These are phyloP conservation scores for Oryzias celebensis DNA, from an alignment of 2,113 vertebrate genomes.

Conservation along the genomic window DNA sequence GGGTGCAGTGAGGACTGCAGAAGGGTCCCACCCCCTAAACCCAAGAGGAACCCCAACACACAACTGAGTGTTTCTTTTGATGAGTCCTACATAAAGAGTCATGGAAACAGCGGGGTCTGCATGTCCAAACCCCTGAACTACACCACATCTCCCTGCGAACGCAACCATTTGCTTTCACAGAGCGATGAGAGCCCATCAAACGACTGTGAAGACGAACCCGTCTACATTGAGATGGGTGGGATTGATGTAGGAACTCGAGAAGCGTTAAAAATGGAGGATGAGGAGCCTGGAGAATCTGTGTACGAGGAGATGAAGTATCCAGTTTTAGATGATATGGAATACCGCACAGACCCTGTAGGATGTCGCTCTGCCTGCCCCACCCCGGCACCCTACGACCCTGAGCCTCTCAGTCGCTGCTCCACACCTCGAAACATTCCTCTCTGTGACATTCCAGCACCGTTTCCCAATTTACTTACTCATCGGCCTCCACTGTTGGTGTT, in stretches of 20 bases:
- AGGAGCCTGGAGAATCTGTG: constrained; percentile 93
- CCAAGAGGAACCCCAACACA: constrained; percentile 95
- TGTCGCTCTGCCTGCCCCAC: constrained; percentile 92
- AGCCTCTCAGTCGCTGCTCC: constrained; percentile 83
- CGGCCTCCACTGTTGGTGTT: constrained; percentile 95
- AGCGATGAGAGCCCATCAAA: constrained; percentile 74
- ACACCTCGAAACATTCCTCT: constrained; percentile 87
- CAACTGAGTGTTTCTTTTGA: constrained; percentile 97
- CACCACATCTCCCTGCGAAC: constrained; percentile 68
- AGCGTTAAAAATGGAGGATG: constrained; percentile 68
- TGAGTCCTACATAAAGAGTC: constrained; percentile 90
- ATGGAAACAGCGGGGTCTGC: constrained; percentile 78
- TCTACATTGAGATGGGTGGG: constrained; percentile 99
- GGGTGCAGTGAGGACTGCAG: constrained; percentile 96
- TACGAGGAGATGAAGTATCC: constrained; percentile 99
- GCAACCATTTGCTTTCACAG: constrained; percentile 80
- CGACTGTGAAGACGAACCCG: constrained; percentile 91
- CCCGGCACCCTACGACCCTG: constrained; percentile 89
- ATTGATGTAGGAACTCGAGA: constrained; percentile 81
- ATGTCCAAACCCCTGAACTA: constrained; percentile 55
- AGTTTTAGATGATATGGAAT: constrained; percentile 88
- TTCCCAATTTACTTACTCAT: constrained; percentile 96
- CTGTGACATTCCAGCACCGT: constrained; percentile 96
- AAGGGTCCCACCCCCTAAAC: constrained; percentile 95
- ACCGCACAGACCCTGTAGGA: constrained; percentile 83